Evolutionary conservation across 2,797 vertebrate species (phyloP).

Genomic region (Choloepus didactylus): DNA sequence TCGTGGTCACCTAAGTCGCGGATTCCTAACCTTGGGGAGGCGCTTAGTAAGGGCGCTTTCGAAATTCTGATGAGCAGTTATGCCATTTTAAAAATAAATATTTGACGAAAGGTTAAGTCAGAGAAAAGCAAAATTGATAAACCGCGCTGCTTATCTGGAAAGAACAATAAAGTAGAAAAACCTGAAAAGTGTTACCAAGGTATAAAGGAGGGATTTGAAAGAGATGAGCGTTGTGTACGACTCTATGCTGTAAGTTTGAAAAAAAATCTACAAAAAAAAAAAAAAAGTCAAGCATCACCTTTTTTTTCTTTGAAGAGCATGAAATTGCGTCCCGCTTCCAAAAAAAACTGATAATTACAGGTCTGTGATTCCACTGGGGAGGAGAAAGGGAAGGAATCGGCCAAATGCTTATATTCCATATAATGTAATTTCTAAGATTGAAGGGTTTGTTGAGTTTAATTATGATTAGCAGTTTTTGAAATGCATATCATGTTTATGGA

Average conservation of each 20-base stretch:
- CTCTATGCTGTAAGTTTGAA: background rate
- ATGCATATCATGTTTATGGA: conserved; percentile 70
- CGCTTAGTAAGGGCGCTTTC: background rate
- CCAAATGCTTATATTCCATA: conserved; percentile 26
- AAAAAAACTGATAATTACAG: background rate
- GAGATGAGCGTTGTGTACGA: background rate
- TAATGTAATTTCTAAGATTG: conserved; percentile 58
- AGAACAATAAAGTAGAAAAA: background rate
- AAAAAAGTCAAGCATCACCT: conserved; percentile 1
- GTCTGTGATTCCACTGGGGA: background rate
- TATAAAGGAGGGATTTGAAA: conserved; percentile 6
- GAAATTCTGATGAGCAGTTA: conserved; percentile 44
- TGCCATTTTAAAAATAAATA: background rate
- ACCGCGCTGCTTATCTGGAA: background rate
- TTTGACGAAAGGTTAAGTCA: background rate
- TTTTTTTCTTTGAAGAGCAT: conserved; percentile 43
- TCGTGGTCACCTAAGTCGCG: background rate
- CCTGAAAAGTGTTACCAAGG: conserved; percentile 1
- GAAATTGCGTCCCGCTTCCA: background rate
- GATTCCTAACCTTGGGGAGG: background rate
- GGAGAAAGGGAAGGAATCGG: background rate
- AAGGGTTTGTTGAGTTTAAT: conserved; percentile 68
- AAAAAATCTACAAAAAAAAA: background rate
- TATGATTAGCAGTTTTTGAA: conserved; percentile 69
- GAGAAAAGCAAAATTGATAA: background rate